Evolutionary conservation across 1,140 invertebrate species (phyloP), one percentile per base, ranked within the genome.

Genomic region (Phocides pigmalion): DNA sequence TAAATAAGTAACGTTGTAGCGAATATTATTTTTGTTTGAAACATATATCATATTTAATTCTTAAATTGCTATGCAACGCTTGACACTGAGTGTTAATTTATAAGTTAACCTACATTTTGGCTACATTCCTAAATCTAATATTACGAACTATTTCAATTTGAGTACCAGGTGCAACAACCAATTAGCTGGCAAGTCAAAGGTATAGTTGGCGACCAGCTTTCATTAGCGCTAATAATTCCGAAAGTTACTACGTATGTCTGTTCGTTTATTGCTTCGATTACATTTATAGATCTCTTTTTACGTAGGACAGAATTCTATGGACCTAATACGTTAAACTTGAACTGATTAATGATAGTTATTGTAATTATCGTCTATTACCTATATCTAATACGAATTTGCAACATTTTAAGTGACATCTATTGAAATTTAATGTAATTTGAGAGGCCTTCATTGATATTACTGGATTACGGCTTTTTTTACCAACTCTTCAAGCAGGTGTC

Each of bases 111-210:
- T 49, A 49, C 46, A 49, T 49, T 49, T 39, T 39, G 35, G 35
- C n/a, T 39, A 39, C 35, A 39, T 39, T 39, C 46, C 46, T 49
- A 49, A 49, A 49, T 3, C 46, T 49, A 49, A 49, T 49, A 49
- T 49, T 49, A 22, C 46, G 20, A 49, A 49, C 46, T 49, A 49
- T 49, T 49, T 49, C 20, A 49, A n/a, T 49, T 49, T 12, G 46
- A 15, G 20, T 49, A 49, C 46, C 46, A 49, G 46, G 46, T 49
- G 46, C 19, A 49, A 2, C n/a, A 22, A 49, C 46, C 46, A 49
- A 49, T 49, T 49, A 49, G 20, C n/a, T 49, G 19, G 6, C 12
- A 49, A 15, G 28, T 49, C 46, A 28, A 49, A 28, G 2, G 12
- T 39, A 39, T 39, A 14, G 35, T 39, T 39, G 4, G 11, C n/a